Conservation (phyloP, 1,140 invertebrate species). For the Drosophila kohkoa region DNA sequence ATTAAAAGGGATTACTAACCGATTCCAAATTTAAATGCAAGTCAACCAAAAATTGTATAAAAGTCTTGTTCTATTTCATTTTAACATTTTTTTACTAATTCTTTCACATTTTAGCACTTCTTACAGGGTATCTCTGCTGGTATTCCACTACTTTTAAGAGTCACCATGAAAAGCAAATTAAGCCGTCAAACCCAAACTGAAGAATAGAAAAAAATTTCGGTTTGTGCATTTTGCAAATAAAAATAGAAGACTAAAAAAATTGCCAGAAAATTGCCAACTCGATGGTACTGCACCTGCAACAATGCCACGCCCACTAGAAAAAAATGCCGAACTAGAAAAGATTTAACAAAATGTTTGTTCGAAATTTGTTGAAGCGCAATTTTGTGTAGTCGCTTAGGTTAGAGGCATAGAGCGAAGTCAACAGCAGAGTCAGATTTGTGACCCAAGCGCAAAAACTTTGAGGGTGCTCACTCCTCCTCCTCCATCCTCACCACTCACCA, state of each 20-base stretch:
- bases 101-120: background rate
- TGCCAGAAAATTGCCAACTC: slow-evolving; percentile 44
- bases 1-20: background rate
- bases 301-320: slow-evolving; percentile 45
- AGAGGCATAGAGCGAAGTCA: background rate
- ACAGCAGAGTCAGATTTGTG: slow-evolving; percentile 36
- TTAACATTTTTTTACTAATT: too few relatives aligned
- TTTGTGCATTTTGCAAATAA: slow-evolving; percentile 27
- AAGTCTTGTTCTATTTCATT: too few relatives aligned
- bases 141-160: slow-evolving; percentile 31
- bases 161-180: slow-evolving; percentile 75
- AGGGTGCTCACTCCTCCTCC: background rate
- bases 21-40: too few relatives aligned
- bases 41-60: too few relatives aligned
- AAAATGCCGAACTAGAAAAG: slow-evolving; percentile 15
- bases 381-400: slow-evolving; percentile 9
- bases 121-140: slow-evolving; percentile 2
- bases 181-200: slow-evolving; percentile 58
- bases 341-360: slow-evolving; percentile 66
- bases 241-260: slow-evolving; percentile 6
- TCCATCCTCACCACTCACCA: background rate
- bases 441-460: slow-evolving; percentile 33
- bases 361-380: slow-evolving; percentile 65
- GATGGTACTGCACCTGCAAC: slow-evolving; percentile 57
- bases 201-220: slow-evolving; percentile 54